These are phyloP conservation scores for Aphidius gifuensis DNA, from an alignment of 1,140 invertebrate species.

Conservation along the genomic window DNA sequence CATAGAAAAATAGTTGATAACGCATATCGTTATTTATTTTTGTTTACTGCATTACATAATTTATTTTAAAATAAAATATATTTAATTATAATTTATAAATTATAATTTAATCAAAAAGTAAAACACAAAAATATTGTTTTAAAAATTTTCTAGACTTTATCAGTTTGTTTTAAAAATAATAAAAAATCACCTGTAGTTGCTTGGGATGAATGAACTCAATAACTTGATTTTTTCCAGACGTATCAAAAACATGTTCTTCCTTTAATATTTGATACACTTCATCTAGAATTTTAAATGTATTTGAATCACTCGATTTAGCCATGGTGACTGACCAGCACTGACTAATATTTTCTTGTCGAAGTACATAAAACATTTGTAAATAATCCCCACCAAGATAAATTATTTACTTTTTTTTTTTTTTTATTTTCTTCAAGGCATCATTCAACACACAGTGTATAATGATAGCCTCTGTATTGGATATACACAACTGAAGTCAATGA, in stretches of 20 bases:
- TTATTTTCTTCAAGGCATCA: too few species aligned
- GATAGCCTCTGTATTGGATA: background rate
- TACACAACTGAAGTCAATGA: background rate
- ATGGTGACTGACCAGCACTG: constrained; percentile 20
- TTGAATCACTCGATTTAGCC: constrained; percentile 28
- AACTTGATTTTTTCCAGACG: constrained; percentile 34
- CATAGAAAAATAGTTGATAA: too few species aligned
- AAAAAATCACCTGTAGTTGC: constrained; percentile 42
- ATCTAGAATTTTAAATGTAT: constrained; percentile 32
- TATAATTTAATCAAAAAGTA: too few species aligned
- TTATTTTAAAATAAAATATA: too few species aligned
- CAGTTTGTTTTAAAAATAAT: too few species aligned
- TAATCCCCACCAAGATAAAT: background rate
- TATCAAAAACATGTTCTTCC: constrained; percentile 42
- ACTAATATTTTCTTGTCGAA: too few species aligned
- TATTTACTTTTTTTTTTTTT: background rate
- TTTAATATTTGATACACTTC: constrained; percentile 38
- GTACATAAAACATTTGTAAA: too few species aligned
- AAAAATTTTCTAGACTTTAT: too few species aligned
- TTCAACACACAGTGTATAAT: background rate
- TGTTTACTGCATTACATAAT: too few species aligned
- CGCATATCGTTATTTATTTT: too few species aligned
- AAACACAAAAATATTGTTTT: too few species aligned
- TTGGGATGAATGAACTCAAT: constrained; percentile 48
- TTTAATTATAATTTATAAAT: too few species aligned